Base-by-base conservation (phyloP, 2,113 vertebrate species). In the Symphodus melops region DNA sequence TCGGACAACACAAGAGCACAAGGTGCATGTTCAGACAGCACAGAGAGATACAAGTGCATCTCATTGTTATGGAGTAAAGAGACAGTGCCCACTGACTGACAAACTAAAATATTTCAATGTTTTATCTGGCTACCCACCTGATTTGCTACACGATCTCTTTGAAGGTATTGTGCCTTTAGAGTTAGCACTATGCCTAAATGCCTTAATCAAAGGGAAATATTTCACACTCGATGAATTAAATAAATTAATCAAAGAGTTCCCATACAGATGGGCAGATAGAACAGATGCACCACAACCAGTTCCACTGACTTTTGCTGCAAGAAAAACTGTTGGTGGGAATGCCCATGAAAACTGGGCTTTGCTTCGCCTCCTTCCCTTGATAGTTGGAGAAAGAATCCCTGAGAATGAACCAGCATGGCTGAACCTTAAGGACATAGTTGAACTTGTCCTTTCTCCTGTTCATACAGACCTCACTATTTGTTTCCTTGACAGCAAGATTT, bases 81-180 rank as follows among this genome's bases (percentile, higher is more conserved):
- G 33, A n/a, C n/a, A 23, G 14, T 68, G 51, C 8, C 49, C 36
- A 53, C 14, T 67, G 36, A 54, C 51, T 8, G 51, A 67, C 41
- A 68, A 42, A 1, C 21, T 68, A 12, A 54, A 67, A 19, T 6
- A 68, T 68, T 68, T 68, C 19, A 14, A 68, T 66, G 63, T 66
- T 52, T 9, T 52, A 54, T 42, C 65, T 19, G 65, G 51, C 3
- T 68, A 42, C 52, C 44, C 42, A 36, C n/a, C 25, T 33, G 25
- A 64, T 64, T 64, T 64, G 1, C 9, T 51, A 1, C 61, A 64
- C 8, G 14, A 64, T 3, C 42, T 64, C 9, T 36, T 64, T 20
- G 61, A 51, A 64, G 61, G 61, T 36, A 64, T 63, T 63, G 61
- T 64, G 36, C 61, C 25, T 36, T 36, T 33, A 12, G 44, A 64